Base-by-base conservation (phyloP, 2,797 vertebrate genomes). In the Allobates femoralis region DNA sequence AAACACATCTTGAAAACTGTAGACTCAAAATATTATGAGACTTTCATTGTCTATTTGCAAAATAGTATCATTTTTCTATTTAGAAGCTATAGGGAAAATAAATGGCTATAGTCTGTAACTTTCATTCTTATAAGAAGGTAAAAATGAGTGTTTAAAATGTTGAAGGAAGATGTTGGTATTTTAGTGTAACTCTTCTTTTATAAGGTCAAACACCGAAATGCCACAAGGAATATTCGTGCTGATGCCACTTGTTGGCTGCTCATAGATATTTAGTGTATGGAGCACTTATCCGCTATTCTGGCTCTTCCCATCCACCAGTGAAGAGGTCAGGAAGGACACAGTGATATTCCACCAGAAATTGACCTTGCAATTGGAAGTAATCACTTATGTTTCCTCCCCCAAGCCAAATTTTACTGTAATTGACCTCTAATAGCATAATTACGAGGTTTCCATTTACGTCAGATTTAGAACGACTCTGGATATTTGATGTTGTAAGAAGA, bases 371-470 rank as follows among this genome's bases (percentile, higher is more conserved):
- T 86, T 86, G 85, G 55, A 76, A 81, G 56, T 26, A 81, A 86
- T 81, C 85, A 86, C 55, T 77, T 77, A 64, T 8, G 56, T 30
- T 62, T 77, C 53, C 32, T n/a, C 85, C 85, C 84, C 75, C 62
- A 55, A 86, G 71, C 58, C 79, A 81, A 50, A 77, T 66, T 77
- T 82, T 53, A 82, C 73, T 77, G 73, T 83, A 86, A 86, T 86
- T 86, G 79, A 67, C 60, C 71, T 86, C 32, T 82, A 86, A 86
- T 86, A 78, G 69, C 50, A 86, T 82, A 86, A 83, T 86, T 81
- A 77, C 56, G 60, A 79, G 79, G 79, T 77, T 86, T 86, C 79
- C 71, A 58, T 18, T 83, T 78, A 67, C 71, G 32, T 82, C 85
- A 86, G 51, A 66, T 77, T 58, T 53, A 82, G 46, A 51, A 81